Evolutionary conservation across 64 coral and sea anemone species (phyloP).

Genomic region (Porites lutea): DNA sequence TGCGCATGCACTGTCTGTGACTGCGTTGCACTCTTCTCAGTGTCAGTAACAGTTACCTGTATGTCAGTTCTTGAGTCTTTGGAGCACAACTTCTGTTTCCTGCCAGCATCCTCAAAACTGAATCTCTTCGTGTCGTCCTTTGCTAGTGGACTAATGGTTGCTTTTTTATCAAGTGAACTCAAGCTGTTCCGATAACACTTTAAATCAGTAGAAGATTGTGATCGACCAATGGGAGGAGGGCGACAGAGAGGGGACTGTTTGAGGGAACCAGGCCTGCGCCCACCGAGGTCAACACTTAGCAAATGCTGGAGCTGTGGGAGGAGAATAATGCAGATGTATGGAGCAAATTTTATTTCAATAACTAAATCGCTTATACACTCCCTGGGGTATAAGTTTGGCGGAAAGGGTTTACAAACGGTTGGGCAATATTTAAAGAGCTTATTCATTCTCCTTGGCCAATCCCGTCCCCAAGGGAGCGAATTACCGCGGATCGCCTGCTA

Average conservation of each 20-base stretch:
- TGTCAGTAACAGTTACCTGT: neutral
- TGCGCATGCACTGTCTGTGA: neutral
- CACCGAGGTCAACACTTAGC: slow-evolving; percentile 68
- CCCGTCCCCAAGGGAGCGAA: too few relatives aligned
- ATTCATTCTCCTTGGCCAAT: too few relatives aligned
- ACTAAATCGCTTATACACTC: too few relatives aligned
- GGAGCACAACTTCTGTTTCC: neutral
- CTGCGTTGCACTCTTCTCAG: neutral
- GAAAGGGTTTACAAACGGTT: too few relatives aligned
- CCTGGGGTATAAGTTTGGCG: too few relatives aligned
- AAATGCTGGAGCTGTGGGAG: slow-evolving; percentile 52
- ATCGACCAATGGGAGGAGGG: slow-evolving; percentile 73
- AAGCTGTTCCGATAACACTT: neutral
- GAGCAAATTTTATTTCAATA: too few relatives aligned
- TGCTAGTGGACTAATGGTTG: slow-evolving; percentile 17
- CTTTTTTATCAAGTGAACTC: slow-evolving; percentile 19
- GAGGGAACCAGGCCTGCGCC: slow-evolving; percentile 34
- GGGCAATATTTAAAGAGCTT: too few relatives aligned
- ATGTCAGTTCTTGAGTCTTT: neutral
- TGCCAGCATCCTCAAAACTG: neutral
- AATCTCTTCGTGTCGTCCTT: neutral
- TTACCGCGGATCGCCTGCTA: too few relatives aligned
- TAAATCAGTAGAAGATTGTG: slow-evolving; percentile 68
- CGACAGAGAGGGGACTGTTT: neutral
- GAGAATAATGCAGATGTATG: neutral